phyloP scores from a whole-genome alignment of 2,888 invertebrate genomes.

The Cinara cedri region DNA sequence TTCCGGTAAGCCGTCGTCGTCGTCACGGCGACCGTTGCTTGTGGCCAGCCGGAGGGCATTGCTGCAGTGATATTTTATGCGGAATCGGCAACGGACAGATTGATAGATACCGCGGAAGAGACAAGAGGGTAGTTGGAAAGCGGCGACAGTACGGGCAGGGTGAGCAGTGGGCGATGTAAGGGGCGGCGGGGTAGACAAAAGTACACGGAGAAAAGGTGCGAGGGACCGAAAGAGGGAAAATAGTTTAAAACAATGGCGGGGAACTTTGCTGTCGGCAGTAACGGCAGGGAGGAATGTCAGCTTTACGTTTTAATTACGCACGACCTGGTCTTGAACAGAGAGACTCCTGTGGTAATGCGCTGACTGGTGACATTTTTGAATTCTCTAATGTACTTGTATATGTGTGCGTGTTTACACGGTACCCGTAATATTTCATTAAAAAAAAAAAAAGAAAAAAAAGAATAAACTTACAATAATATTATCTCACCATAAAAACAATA shows the following conservation, averaged over 20 bases:
- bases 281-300: background rate
- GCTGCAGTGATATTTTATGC: no score
- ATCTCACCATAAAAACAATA: no score
- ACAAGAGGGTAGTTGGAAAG: background rate
- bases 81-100: background rate
- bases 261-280: background rate
- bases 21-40: no score
- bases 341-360: no score
- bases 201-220: background rate
- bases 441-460: no score
- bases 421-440: no score
- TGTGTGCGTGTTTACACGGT: no score
- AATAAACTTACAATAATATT: no score
- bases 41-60: background rate
- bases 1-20: background rate
- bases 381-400: no score
- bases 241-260: conserved; percentile 1
- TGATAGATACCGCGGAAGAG: background rate
- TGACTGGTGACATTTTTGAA: no score
- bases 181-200: background rate
- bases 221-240: background rate
- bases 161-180: no score
- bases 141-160: background rate
- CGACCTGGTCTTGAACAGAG: background rate
- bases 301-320: conserved; percentile 20